Percentiles rank a stretch among this genome's conserved stretches.
Evolutionary conservation across 2,888 invertebrate genomes (phyloP).

Genomic region (Pristionchus maxplancki): DNA sequence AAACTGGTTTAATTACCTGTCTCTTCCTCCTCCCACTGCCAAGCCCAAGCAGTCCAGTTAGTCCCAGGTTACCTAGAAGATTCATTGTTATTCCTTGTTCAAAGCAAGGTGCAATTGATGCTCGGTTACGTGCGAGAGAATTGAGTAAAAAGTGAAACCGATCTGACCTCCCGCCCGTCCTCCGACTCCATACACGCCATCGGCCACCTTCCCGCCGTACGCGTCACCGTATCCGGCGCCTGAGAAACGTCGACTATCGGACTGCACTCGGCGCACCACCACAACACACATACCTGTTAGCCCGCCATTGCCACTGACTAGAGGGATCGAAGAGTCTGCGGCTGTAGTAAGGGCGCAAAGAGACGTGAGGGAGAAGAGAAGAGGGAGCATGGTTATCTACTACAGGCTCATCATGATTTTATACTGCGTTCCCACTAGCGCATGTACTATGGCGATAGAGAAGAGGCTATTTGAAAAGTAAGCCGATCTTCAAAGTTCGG

Average conservation of each 20-base stretch:
- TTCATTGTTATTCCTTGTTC: too few relatives aligned
- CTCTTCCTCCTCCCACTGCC: neutral
- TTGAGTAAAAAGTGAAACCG: neutral
- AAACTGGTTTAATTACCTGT: neutral
- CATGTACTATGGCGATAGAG: neutral
- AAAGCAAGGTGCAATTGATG: too few relatives aligned
- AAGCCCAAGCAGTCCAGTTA: neutral
- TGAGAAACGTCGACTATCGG: neutral
- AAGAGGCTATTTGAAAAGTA: too few relatives aligned
- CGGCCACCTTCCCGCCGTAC: neutral
- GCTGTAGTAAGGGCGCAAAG: neutral
- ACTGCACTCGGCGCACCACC: neutral
- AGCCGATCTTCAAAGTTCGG: neutral
- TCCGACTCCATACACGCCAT: neutral
- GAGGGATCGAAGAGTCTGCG: neutral
- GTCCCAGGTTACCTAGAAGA: neutral
- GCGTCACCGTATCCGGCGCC: neutral
- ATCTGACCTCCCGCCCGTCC: neutral
- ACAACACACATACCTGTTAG: neutral
- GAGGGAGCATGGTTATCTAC: neutral
- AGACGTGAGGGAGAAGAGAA: neutral
- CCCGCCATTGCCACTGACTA: neutral
- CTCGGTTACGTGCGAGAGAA: too few relatives aligned
- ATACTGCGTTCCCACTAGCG: neutral
- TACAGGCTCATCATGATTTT: neutral